phyloP scores from a whole-genome alignment of 2,113 vertebrate species.

The Tyto alba region DNA sequence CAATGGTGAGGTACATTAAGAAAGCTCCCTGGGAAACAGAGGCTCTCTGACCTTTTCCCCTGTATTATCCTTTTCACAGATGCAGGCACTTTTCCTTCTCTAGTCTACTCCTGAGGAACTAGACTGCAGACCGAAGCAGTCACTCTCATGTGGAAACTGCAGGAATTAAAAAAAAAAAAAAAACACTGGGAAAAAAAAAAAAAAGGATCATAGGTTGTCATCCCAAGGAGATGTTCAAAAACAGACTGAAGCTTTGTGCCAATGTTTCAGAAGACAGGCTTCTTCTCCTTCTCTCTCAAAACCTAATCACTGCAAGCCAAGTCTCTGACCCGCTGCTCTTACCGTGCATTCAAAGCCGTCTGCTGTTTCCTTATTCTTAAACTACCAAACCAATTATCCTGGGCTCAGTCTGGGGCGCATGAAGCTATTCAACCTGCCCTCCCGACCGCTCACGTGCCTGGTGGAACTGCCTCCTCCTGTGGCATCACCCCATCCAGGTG shows the following conservation, averaged over 20 bases:
- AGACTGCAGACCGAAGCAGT: background rate
- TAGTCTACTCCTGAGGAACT: background rate
- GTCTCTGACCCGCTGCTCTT: background rate
- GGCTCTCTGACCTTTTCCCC: background rate
- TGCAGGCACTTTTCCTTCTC: background rate
- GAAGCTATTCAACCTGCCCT: background rate
- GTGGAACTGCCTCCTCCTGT: accelerated
- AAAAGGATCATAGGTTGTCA: background rate
- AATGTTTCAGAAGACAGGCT: background rate
- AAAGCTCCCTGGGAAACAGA: background rate
- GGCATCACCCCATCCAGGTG: background rate
- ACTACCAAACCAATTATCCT: background rate
- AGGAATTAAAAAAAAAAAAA: background rate
- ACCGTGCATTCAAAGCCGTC: background rate
- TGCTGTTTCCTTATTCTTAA: background rate
- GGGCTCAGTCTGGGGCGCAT: background rate
- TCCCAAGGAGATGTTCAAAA: background rate
- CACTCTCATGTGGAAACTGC: background rate
- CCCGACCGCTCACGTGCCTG: accelerated
- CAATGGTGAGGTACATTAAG: background rate
- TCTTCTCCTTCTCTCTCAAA: background rate
- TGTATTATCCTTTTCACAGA: background rate
- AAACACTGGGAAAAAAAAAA: background rate
- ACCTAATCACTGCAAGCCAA: background rate
- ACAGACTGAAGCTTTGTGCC: background rate